Percentiles rank a stretch among this genome's conserved stretches.
Conservation (phyloP, 2,888 invertebrate genomes). For the Hypomecis atomaria region DNA sequence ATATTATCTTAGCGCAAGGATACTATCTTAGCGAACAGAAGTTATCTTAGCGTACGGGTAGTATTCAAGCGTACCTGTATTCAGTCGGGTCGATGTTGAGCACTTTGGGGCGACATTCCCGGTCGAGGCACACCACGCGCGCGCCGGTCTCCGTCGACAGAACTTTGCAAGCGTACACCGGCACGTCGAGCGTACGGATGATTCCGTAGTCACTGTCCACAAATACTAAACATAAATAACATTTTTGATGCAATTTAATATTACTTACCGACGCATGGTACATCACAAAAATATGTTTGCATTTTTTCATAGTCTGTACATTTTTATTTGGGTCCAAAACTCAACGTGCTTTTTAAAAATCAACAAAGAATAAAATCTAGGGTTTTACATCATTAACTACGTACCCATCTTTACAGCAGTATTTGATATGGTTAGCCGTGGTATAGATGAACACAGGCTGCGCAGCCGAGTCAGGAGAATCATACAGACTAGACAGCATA, state of each 20-base stretch:
- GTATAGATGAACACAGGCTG: slow-evolving; percentile 97
- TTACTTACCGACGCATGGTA: too few species aligned
- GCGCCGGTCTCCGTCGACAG: slow-evolving; percentile 89
- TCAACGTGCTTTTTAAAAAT: too few species aligned
- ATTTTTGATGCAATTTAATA: too few species aligned
- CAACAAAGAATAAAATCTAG: too few species aligned
- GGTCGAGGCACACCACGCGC: slow-evolving; percentile 95
- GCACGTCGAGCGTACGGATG: slow-evolving; percentile 98
- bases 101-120: slow-evolving; percentile 95
- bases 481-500: too few species aligned
- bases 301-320: too few species aligned
- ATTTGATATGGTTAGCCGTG: slow-evolving; percentile 99
- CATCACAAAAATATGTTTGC: too few species aligned
- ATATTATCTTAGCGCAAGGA: too few species aligned
- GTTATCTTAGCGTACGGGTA: neutral
- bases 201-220: slow-evolving; percentile 95
- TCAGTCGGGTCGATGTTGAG: slow-evolving; percentile 98
- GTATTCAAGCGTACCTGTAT: slow-evolving; percentile 85
- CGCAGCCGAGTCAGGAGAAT: slow-evolving; percentile 93
- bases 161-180: slow-evolving; percentile 97
- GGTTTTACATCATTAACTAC: too few species aligned
- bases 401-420: slow-evolving; percentile 96
- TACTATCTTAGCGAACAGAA: too few species aligned
- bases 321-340: too few species aligned
- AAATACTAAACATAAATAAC: neutral